Evolutionary conservation across 2,113 vertebrate genomes (phyloP).

Genomic region (Scomber scombrus): DNA sequence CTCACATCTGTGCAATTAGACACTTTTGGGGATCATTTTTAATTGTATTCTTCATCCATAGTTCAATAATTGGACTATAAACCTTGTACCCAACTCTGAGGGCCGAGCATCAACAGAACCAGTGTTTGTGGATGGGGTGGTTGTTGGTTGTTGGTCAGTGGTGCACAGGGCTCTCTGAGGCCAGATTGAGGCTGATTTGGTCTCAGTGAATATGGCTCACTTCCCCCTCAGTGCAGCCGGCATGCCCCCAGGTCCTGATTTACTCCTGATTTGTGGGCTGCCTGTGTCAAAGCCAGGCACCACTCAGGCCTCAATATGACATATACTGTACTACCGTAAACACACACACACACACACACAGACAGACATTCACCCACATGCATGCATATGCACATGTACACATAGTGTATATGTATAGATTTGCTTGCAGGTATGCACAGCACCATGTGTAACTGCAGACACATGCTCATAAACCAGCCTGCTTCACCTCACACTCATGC

Average conservation of each 20-base stretch:
- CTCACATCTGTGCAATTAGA: neutral
- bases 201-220: slow-evolving; percentile 83
- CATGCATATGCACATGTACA: neutral
- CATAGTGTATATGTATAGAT: slow-evolving; percentile 20
- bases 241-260: slow-evolving; percentile 81
- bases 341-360: slow-evolving; percentile 28
- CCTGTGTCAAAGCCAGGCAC: slow-evolving; percentile 79
- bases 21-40: neutral
- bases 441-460: neutral
- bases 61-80: neutral
- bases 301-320: slow-evolving; percentile 66
- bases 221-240: slow-evolving; percentile 80
- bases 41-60: too few species aligned
- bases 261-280: slow-evolving; percentile 81
- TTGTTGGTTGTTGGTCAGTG: slow-evolving; percentile 65
- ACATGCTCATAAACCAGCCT: neutral
- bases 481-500: neutral
- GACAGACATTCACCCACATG: slow-evolving; percentile 20
- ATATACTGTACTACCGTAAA: slow-evolving; percentile 34
- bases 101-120: slow-evolving; percentile 14
- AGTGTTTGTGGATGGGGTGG: slow-evolving; percentile 53
- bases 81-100: neutral
- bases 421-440: slow-evolving; percentile 43
- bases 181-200: slow-evolving; percentile 79
- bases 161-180: slow-evolving; percentile 63